These are phyloP conservation scores for Mionectes macconnelli DNA, from an alignment of 2,113 vertebrate genomes.

Conservation along the genomic window DNA sequence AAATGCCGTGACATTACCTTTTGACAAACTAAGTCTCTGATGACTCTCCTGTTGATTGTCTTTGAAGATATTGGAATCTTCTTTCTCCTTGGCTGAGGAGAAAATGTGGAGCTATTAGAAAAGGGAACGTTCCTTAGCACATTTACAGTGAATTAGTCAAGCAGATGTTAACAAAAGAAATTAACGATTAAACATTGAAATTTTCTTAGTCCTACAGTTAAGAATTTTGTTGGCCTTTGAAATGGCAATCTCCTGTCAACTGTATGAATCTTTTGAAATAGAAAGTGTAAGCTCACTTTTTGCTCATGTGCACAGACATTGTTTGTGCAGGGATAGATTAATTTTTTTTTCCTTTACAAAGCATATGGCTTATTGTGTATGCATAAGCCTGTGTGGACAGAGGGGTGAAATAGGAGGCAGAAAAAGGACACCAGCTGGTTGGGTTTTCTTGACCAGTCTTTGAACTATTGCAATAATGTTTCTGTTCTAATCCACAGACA, in stretches of 20 bases:
- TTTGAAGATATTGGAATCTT: not conserved
- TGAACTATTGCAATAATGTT: not conserved
- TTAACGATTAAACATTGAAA: not conserved
- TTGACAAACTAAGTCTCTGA: not conserved
- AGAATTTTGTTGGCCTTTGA: not conserved
- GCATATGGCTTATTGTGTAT: not conserved
- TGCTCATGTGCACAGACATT: not conserved
- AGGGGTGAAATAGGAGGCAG: not conserved
- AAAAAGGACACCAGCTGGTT: not conserved
- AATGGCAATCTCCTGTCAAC: not conserved
- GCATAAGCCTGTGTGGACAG: not conserved
- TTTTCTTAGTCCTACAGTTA: not conserved
- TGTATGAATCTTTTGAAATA: not conserved
- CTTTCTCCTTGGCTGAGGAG: not conserved
- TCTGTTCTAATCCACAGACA: not conserved
- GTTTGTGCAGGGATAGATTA: not conserved
- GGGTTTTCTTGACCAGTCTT: not conserved
- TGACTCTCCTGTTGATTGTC: not conserved
- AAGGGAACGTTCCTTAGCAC: not conserved
- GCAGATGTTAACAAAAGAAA: not conserved
- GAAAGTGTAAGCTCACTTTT: not conserved
- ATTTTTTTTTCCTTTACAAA: not conserved
- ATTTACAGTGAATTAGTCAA: not conserved
- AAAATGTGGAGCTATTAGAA: not conserved
- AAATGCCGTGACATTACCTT: not conserved